phyloP scores from a whole-genome alignment of 2,113 vertebrate species.

The Oncorhynchus mykiss region DNA sequence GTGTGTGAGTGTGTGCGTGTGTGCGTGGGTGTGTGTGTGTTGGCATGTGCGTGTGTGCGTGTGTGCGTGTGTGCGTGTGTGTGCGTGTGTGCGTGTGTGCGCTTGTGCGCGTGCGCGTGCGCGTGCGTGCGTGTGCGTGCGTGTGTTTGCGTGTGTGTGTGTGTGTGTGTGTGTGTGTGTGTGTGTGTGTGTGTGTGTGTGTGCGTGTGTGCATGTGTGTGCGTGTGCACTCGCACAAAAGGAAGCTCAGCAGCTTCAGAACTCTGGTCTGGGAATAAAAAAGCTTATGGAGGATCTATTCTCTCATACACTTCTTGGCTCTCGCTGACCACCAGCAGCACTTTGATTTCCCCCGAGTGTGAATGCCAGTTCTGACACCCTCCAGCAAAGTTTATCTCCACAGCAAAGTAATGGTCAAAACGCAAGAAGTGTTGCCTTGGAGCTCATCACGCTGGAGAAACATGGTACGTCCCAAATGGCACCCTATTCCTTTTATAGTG shows the following conservation, averaged over 20 bases:
- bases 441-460: slow-evolving; percentile 33
- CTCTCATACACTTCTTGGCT: slow-evolving; percentile 64
- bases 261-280: slow-evolving; percentile 23
- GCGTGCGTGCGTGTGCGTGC: not conserved
- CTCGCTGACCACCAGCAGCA: slow-evolving; percentile 39
- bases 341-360: slow-evolving; percentile 68
- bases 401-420: slow-evolving; percentile 51
- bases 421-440: slow-evolving; percentile 44
- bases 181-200: not conserved
- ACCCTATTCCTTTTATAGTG: not conserved
- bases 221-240: not conserved
- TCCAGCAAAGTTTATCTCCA: slow-evolving; percentile 55
- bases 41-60: no score
- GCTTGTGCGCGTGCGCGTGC: not conserved
- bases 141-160: not conserved
- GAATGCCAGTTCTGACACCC: slow-evolving; percentile 40
- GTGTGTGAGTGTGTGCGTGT: not conserved
- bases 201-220: slow-evolving; percentile 1
- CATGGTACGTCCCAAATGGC: not conserved
- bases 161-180: not conserved
- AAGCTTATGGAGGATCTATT: slow-evolving; percentile 63
- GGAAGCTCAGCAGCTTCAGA: slow-evolving; percentile 21
- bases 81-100: no score
- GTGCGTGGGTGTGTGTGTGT: no score
- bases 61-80: not conserved